Evolutionary conservation across 2,888 invertebrate species (phyloP), one percentile per base, ranked within the genome.

Genomic region (Aproaerema taeniolella): DNA sequence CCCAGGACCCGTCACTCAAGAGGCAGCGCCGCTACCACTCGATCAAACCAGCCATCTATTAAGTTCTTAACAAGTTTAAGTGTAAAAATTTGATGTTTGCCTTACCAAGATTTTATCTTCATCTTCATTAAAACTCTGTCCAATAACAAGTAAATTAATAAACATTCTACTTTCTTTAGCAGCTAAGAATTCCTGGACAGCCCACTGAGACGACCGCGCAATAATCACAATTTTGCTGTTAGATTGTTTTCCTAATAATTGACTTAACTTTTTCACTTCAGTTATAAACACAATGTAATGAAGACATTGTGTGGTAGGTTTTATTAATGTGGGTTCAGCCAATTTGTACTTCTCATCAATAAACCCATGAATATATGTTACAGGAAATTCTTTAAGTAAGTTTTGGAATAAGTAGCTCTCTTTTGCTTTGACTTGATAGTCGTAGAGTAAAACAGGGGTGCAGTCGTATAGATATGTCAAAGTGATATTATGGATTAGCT

Each of bases 191-290:
- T 93, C 92, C 41, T 91, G 89, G 1, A 94, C 88, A 15, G 91
- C 89, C 93, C 93, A 94, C 55, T 92, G 92, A 0, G 93, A 90
- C 1, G 93, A 92, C 52, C 89, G 85, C 0, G 93, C 89, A 0
- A 93, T 80, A 1, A 94, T 67, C 1, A 94, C 79, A 0, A 94
- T 90, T 59, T 89, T 91, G 49, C 88, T 90, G 0, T 81, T 71
- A 1, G 87, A 87, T 59, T 92, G 91, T 38, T 90, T 87, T 0
- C 90, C 90, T 34, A 93, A 71, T 20, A 92, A 79, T 33, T 86
- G 74, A 4, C 87, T 83, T 38, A 89, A 86, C 52, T 73, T 85
- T 62, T 88, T 82, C 0, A 92, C 89, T 57, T 93, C 90, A 11
- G 88, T 81, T n/a, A 93, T 58, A 58, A 93, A 92, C 1, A 93